Evolutionary conservation across 2,797 vertebrate species (phyloP).

Genomic region (Falco concolor): DNA sequence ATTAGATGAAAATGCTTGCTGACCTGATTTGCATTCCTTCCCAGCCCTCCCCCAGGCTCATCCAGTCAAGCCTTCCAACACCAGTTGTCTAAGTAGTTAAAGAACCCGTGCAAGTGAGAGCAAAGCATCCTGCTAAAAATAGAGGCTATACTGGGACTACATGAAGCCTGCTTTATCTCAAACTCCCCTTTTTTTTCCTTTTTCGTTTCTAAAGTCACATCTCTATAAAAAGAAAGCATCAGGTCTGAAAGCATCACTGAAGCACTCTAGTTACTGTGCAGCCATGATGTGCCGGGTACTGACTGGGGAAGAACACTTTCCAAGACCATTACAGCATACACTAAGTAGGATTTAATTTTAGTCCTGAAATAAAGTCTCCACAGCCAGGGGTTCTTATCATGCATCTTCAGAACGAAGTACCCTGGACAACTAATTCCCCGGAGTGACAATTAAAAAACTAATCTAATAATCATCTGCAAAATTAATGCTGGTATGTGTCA

Average conservation of each 20-base stretch:
- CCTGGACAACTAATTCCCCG: neutral
- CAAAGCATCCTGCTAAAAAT: slow-evolving; percentile 58
- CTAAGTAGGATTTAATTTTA: slow-evolving; percentile 46
- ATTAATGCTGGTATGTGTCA: neutral
- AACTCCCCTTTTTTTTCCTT: neutral
- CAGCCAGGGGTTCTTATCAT: neutral
- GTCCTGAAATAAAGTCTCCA: slow-evolving; percentile 9
- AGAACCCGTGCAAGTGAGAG: slow-evolving; percentile 17
- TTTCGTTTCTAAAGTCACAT: slow-evolving; percentile 35
- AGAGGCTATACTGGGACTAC: slow-evolving; percentile 38
- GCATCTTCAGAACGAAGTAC: slow-evolving; percentile 17
- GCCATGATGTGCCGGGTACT: neutral
- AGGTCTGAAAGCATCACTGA: slow-evolving; percentile 2
- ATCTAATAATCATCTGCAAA: slow-evolving; percentile 37
- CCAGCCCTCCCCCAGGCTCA: neutral
- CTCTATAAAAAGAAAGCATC: slow-evolving; percentile 52
- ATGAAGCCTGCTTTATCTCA: slow-evolving; percentile 47
- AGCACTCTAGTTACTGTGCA: slow-evolving; percentile 17
- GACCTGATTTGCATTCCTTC: slow-evolving; percentile 27
- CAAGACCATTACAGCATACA: neutral
- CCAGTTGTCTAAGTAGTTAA: slow-evolving; percentile 38
- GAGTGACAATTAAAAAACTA: slow-evolving; percentile 6
- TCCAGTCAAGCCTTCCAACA: slow-evolving; percentile 1
- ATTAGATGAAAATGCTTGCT: slow-evolving; percentile 31
- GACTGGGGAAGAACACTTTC: slow-evolving; percentile 5